phyloP scores from a whole-genome alignment of 2,113 vertebrate genomes.

The Xenotilapia leptura region DNA sequence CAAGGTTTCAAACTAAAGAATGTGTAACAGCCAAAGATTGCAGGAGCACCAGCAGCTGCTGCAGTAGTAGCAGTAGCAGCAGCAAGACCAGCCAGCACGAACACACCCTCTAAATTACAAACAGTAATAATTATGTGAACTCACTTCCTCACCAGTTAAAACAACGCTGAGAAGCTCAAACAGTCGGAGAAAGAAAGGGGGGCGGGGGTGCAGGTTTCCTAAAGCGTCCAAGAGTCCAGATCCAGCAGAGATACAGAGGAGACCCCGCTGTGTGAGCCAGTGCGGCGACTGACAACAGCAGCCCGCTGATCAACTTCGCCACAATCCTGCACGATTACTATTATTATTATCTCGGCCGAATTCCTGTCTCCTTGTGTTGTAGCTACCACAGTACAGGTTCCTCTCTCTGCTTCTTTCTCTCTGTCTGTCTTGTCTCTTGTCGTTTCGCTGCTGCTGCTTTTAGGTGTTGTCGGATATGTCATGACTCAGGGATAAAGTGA shows the following conservation, averaged over 20 bases:
- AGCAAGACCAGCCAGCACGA: background rate
- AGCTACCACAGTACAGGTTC: conserved; percentile 36
- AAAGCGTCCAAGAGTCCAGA: conserved; percentile 29
- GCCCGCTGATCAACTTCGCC: conserved; percentile 22
- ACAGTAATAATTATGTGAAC: conserved; percentile 22
- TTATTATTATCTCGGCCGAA: conserved; percentile 8
- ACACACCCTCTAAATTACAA: conserved; percentile 24
- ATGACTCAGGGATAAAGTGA: background rate
- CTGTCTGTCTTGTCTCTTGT: conserved; percentile 19
- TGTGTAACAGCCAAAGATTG: background rate
- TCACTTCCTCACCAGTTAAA: conserved; percentile 54
- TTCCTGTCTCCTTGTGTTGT: conserved; percentile 29
- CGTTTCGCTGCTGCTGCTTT: conserved; percentile 50
- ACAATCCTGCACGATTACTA: background rate
- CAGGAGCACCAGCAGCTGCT: background rate
- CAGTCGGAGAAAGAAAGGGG: background rate
- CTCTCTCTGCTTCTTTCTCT: conserved; percentile 14
- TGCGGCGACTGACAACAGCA: background rate
- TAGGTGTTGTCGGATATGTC: conserved; percentile 25
- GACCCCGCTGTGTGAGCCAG: background rate
- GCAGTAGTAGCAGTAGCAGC: background rate
- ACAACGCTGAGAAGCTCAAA: conserved; percentile 4
- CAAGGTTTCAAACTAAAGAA: background rate
- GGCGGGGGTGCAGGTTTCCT: conserved; percentile 7
- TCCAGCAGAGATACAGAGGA: conserved; percentile 20